Percentiles rank a stretch among this genome's conserved stretches.
phyloP scores from a whole-genome alignment of 2,797 vertebrate genomes.

The Lagocephalus sceleratus region DNA sequence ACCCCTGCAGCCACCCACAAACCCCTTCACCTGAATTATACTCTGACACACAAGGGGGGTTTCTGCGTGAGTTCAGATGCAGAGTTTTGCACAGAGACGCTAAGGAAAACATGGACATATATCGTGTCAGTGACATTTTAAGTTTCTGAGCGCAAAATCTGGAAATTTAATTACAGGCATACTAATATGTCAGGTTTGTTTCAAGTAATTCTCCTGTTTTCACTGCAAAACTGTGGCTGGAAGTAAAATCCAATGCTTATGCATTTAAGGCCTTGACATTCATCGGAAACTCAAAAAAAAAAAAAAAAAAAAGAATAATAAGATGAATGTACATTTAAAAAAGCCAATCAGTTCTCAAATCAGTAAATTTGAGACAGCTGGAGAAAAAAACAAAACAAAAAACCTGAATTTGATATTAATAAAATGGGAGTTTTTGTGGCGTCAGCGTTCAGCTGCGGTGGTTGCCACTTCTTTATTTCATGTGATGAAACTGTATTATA shows the following conservation, averaged over 20 bases:
- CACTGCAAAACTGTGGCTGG: no score
- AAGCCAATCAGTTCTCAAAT: neutral
- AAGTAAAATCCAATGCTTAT: no score
- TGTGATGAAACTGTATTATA: conserved; percentile 23
- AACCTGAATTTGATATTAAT: neutral
- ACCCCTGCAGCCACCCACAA: conserved; percentile 23
- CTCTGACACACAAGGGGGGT: conserved; percentile 19
- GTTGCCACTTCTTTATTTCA: conserved; percentile 12
- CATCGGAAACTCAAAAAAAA: no score
- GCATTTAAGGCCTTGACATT: no score
- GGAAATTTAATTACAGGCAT: neutral
- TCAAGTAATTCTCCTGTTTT: no score
- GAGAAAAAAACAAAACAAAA: neutral
- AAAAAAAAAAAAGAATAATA: no score
- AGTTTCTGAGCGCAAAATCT: conserved; percentile 1
- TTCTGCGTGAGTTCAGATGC: conserved; percentile 23
- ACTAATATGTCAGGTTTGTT: no score
- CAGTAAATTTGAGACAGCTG: neutral
- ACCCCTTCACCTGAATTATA: conserved; percentile 44
- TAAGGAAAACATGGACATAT: conserved; percentile 11
- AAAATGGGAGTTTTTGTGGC: conserved; percentile 17
- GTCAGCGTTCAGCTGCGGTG: conserved; percentile 25
- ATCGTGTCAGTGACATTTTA: neutral
- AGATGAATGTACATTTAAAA: neutral
- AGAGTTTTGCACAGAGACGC: conserved; percentile 2